phyloP scores from a whole-genome alignment of 2,113 vertebrate genomes.

The Varanus komodoensis region DNA sequence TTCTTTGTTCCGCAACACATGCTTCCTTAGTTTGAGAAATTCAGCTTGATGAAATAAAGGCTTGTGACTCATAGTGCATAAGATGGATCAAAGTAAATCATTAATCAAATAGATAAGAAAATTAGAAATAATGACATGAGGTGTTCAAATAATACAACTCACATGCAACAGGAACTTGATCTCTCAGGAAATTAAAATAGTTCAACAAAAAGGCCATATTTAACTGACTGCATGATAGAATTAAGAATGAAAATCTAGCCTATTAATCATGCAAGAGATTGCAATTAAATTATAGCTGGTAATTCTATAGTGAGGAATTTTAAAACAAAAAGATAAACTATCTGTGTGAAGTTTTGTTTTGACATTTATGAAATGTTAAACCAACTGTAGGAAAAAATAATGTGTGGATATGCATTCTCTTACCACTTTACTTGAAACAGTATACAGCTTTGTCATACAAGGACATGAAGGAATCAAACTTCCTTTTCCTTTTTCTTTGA shows the following conservation, averaged over 20 bases:
- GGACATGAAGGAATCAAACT: neutral
- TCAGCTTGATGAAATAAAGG: constrained; percentile 50
- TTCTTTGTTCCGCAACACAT: constrained; percentile 20
- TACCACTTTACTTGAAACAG: neutral
- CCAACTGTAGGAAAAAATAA: constrained; percentile 14
- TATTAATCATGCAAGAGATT: constrained; percentile 76
- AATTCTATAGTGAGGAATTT: constrained; percentile 65
- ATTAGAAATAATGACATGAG: constrained; percentile 73
- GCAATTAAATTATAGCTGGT: constrained; percentile 71
- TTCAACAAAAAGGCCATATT: constrained; percentile 71
- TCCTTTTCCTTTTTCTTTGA: neutral
- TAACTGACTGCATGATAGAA: constrained; percentile 70
- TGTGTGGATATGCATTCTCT: neutral
- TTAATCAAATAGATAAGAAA: constrained; percentile 76
- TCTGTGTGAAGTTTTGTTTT: constrained; percentile 48
- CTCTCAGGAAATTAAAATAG: constrained; percentile 78
- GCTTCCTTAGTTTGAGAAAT: constrained; percentile 34
- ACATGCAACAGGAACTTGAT: constrained; percentile 70
- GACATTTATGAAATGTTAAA: constrained; percentile 9
- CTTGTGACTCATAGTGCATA: constrained; percentile 57
- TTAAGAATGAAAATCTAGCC: constrained; percentile 72
- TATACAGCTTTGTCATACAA: neutral
- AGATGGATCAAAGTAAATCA: constrained; percentile 69
- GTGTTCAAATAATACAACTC: constrained; percentile 69
- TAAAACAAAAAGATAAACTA: constrained; percentile 67